These are phyloP conservation scores for Hemicrepidius hirtus DNA, from an alignment of 2,888 invertebrate species.

Conservation along the genomic window DNA sequence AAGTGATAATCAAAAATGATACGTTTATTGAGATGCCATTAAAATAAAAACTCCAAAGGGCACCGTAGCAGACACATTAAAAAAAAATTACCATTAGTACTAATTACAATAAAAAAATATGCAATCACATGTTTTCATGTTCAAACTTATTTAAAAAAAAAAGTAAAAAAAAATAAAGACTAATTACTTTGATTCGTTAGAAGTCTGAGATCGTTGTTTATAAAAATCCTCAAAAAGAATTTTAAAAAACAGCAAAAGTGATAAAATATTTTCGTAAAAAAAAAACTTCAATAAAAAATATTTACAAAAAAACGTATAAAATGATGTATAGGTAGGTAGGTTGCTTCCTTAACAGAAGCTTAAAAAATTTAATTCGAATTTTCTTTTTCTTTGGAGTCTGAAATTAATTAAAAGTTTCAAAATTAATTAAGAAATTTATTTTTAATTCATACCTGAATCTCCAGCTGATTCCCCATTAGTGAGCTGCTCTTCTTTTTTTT, in stretches of 20 bases:
- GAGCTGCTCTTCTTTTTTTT: conserved; percentile 71
- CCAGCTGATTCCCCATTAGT: conserved; percentile 75
- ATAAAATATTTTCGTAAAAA: conserved; percentile 36
- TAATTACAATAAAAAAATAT: conserved; percentile 38
- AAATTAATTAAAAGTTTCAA: no score
- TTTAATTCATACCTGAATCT: conserved; percentile 69
- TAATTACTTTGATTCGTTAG: conserved; percentile 37
- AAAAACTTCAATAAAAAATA: conserved; percentile 43
- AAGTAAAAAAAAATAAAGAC: conserved; percentile 20
- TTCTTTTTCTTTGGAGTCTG: conserved; percentile 82
- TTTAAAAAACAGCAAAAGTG: conserved; percentile 25
- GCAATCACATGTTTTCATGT: conserved; percentile 19
- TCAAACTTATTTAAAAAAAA: conserved; percentile 8
- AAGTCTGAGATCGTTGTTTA: conserved; percentile 50
- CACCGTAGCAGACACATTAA: conserved; percentile 25
- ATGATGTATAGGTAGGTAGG: conserved; percentile 10
- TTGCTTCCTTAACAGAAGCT: conserved; percentile 7
- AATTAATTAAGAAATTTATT: conserved; percentile 24
- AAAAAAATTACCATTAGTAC: conserved; percentile 9
- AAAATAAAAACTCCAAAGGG: conserved; percentile 14
- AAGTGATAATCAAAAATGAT: conserved; percentile 41
- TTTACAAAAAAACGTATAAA: conserved; percentile 46
- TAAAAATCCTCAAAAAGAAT: conserved; percentile 48
- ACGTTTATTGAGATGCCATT: conserved; percentile 12
- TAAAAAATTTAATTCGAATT: conserved; percentile 75